These are phyloP conservation scores for Esox niger DNA, from an alignment of 2,113 vertebrate species.

Conservation along the genomic window DNA sequence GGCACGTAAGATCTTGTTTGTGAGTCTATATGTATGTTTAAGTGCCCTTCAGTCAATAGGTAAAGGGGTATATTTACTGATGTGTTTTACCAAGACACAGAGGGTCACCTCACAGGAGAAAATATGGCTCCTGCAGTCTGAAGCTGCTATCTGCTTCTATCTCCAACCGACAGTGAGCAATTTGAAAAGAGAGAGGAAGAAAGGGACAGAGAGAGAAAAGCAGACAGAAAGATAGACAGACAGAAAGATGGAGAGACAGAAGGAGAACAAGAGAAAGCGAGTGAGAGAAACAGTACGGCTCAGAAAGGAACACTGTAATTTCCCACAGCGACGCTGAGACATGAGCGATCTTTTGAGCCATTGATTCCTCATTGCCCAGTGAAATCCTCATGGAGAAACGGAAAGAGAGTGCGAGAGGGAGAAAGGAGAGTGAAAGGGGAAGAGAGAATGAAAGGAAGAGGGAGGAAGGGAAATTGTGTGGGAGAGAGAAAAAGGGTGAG, in stretches of 20 bases:
- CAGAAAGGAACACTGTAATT: conserved; percentile 34
- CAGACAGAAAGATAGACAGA: too few species aligned
- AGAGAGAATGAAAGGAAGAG: background rate
- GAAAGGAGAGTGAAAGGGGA: too few species aligned
- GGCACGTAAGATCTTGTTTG: too few species aligned
- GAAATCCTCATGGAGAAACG: background rate
- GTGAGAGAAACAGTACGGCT: conserved; percentile 23
- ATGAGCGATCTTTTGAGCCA: conserved; percentile 41
- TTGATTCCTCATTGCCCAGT: conserved; percentile 37
- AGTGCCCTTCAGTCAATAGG: background rate
- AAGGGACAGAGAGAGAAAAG: too few species aligned
- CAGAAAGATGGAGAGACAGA: too few species aligned
- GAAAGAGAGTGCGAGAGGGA: conserved; percentile 3
- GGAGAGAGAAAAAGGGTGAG: background rate
- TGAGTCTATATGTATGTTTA: too few species aligned
- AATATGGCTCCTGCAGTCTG: conserved; percentile 2
- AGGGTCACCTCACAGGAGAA: background rate
- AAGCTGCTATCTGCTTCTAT: conserved; percentile 11
- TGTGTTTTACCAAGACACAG: background rate
- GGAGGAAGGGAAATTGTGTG: background rate
- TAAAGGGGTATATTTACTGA: conserved; percentile 10
- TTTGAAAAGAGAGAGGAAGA: conserved; percentile 39
- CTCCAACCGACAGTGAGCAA: conserved; percentile 15
- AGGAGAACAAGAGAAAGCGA: too few species aligned
- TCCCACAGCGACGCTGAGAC: conserved; percentile 38